Percentiles rank a stretch among this genome's conserved stretches.
Conservation (phyloP, 2,888 invertebrate genomes). For the Drosophila ustulata region DNA sequence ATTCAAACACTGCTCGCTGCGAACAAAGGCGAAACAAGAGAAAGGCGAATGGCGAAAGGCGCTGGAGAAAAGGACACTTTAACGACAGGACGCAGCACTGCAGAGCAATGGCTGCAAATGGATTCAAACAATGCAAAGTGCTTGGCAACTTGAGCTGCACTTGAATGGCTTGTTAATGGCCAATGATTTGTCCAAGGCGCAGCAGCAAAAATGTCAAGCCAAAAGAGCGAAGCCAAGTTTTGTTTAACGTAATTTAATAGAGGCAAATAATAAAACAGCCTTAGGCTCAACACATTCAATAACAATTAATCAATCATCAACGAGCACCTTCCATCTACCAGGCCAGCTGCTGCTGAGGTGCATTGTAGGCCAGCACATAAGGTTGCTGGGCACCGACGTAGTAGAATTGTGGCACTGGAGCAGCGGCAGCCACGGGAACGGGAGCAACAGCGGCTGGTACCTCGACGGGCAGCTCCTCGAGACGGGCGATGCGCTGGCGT, state of each 20-base stretch:
- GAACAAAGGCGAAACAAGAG: conserved; percentile 27
- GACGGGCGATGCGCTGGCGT: conserved; percentile 61
- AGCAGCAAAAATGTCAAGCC: neutral
- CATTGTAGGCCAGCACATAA: conserved; percentile 64
- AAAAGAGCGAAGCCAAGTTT: neutral
- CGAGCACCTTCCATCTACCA: conserved; percentile 54
- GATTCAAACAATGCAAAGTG: conserved; percentile 27
- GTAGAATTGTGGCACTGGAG: conserved; percentile 61
- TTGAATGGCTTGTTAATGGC: conserved; percentile 43
- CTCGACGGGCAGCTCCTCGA: conserved; percentile 58
- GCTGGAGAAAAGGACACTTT: conserved; percentile 6
- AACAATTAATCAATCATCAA: conserved; percentile 29
- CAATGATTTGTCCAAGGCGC: conserved; percentile 45
- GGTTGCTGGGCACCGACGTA: conserved; percentile 70
- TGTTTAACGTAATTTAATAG: conserved; percentile 36
- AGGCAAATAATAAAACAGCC: conserved; percentile 19
- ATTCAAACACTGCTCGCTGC: conserved; percentile 29
- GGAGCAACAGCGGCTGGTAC: conserved; percentile 37
- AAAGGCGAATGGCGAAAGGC: neutral
- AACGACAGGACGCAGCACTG: conserved; percentile 29
- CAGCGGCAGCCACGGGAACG: conserved; percentile 39
- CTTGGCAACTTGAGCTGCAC: conserved; percentile 25
- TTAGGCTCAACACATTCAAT: conserved; percentile 17
- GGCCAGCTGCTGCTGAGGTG: conserved; percentile 63
- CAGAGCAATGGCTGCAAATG: conserved; percentile 32